Evolutionary conservation across 2,113 vertebrate species (phyloP), one percentile per base, ranked within the genome.

Genomic region (Lepus europaeus): DNA sequence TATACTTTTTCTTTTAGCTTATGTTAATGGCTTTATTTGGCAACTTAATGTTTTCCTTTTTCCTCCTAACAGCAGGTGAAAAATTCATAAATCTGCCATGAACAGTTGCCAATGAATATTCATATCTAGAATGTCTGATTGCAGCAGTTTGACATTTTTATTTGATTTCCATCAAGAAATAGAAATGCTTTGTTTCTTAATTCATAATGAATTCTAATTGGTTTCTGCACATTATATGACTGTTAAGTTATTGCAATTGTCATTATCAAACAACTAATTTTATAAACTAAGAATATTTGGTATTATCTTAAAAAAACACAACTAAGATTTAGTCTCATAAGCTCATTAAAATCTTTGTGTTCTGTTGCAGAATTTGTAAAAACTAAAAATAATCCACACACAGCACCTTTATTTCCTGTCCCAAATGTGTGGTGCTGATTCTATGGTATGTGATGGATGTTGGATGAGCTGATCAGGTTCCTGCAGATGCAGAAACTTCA

Each of bases 51-150:
- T 98, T 98, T 98, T 98, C 93, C 94, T 72, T 97, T 97, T 97
- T 91, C 92, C 87, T 94, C 97, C 93, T 96, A 98, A 97, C 98
- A 98, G 98, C 98, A 99, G 98, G 98, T 98, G 98, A 99, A 98
- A 98, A 98, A 98, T 98, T 98, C 98, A 98, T 99, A 98, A 99
- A 98, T 98, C 98, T 98, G 98, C 98, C 98, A 97, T 90, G 98
- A 98, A 98, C 98, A 98, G 98, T 98, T 99, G 98, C 98, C 98
- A 98, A 99, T 99, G 98, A 98, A 99, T 99, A 99, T 99, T 99
- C 98, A 99, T 98, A 98, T 97, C 82, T 96, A 81, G 97, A 93
- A 95, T 97, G 98, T 98, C 98, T 98, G 98, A 98, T 98, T 98
- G 98, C 97, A 97, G 96, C 96, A 97, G 95, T 98, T 98, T 98